phyloP scores from a whole-genome alignment of 2,113 vertebrate species.

The Ciconia maguari region DNA sequence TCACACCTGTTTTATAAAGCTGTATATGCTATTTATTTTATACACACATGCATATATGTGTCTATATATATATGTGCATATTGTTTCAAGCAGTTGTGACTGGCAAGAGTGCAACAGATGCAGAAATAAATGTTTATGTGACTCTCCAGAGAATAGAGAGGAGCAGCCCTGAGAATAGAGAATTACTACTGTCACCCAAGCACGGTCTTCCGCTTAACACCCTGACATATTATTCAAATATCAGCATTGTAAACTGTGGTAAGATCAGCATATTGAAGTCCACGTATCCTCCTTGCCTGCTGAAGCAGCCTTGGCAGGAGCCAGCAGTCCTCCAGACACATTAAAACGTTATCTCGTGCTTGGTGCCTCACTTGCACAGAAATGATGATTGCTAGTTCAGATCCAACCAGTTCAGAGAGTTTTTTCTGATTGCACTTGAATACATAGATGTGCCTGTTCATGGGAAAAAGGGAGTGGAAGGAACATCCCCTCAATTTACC shows the following conservation, averaged over 20 bases:
- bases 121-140: not conserved
- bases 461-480: not conserved
- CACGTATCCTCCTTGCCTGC: not conserved
- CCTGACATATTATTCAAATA: not conserved
- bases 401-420: not conserved
- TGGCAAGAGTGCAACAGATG: not conserved
- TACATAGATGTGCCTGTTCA: not conserved
- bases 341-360: not conserved
- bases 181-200: not conserved
- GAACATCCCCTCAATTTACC: conserved; percentile 3
- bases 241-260: not conserved
- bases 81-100: not conserved
- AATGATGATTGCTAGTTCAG: not conserved
- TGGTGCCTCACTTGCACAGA: not conserved
- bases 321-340: not conserved
- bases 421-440: not conserved
- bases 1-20: not conserved
- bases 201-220: not conserved
- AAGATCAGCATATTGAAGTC: not conserved
- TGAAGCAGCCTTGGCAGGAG: not conserved
- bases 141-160: not conserved
- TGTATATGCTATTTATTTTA: not conserved
- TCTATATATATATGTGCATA: not conserved
- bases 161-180: not conserved
- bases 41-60: fast-evolving